Base-by-base conservation (phyloP, 2,888 invertebrate species). In the Synanthedon tipuliformis region DNA sequence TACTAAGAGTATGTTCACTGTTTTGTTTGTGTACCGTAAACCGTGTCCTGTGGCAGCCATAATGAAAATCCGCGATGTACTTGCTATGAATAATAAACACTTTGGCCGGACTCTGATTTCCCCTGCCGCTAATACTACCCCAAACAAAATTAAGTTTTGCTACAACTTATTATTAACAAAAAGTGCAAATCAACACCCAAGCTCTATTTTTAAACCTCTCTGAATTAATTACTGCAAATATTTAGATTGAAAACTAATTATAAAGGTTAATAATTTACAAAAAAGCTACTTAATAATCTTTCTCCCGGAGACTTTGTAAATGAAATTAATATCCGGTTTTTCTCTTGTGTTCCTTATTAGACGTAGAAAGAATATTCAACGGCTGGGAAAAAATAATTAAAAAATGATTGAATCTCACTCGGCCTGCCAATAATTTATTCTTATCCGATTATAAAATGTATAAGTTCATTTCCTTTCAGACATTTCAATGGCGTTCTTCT, bases 381-480 rank as follows among this genome's bases (percentile, higher is more conserved):
- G 45, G 13, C 15, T 13, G 13, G 7, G 23, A 23, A 45, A 45
- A 12, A 15, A 45, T 13, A 41, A 45, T 45, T 45, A 45, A 45
- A 45, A 45, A 7, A 45, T 53, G 53, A 53, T 50, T 51, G 56
- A 53, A 63, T 58, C 57, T 62, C 58, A 67, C 69, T 69, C 69
- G 65, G 61, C 58, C 13, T 45, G 64, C 59, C 55, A 58, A 50
- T 62, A 64, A 65, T 68, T 71, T 64, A 63, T 65, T 67, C 57
- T 58, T 57, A 61, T 59, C 58, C 61, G 60, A 61, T 61, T 59
- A 45, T 45, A 63, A 59, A 63, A 64, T 63, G 65, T 61, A 67
- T 65, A 64, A 61, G 61, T 61, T 66, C 62, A 65, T 67, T 66
- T 64, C 62, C 61, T 45, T 34, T 34, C 10, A 34, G 10, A 34